Conservation (phyloP, 2,113 vertebrate genomes). For the Polypterus senegalus region DNA sequence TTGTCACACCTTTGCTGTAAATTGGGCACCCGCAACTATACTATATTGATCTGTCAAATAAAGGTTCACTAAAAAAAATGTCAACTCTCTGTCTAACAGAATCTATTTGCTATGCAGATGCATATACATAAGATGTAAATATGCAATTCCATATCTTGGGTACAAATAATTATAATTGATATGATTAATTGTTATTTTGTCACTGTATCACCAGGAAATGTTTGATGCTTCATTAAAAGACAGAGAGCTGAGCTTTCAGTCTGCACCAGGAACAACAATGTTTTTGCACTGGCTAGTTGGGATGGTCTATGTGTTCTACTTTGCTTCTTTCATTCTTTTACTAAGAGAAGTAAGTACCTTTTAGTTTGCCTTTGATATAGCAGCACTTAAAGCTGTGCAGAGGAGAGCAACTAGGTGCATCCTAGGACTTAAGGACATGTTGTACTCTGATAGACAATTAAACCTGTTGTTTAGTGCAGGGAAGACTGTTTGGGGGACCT, state of each 20-base stretch:
- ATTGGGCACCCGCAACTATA: no score
- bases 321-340: conserved; percentile 91
- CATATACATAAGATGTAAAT: no score
- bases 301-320: conserved; percentile 97
- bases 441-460: no score
- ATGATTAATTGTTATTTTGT: neutral
- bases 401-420: no score
- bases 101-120: neutral
- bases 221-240: conserved; percentile 91
- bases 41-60: no score
- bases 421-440: no score
- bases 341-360: conserved; percentile 70
- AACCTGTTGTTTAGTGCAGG: no score
- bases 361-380: neutral
- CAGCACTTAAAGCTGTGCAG: no score
- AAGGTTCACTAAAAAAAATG: no score
- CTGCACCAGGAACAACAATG: conserved; percentile 89
- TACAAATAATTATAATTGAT: neutral
- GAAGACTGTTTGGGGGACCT: no score
- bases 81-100: neutral
- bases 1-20: no score
- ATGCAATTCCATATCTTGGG: no score
- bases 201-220: conserved; percentile 67
- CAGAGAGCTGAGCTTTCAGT: conserved; percentile 81
- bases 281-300: conserved; percentile 94